Evolutionary conservation across 2,797 vertebrate genomes (phyloP).

Genomic region (Carduelis carduelis): DNA sequence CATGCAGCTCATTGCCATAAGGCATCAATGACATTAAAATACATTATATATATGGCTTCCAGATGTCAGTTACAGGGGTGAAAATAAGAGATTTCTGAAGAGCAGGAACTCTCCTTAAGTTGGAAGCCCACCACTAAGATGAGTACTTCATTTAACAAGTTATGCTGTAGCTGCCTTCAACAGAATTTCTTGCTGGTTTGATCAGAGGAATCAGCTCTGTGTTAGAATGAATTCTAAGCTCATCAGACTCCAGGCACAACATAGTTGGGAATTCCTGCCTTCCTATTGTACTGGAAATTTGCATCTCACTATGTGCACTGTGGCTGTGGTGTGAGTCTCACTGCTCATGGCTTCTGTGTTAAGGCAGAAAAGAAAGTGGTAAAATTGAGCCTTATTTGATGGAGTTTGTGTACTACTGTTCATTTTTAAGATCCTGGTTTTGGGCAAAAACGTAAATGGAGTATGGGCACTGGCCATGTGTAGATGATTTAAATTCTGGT

Average conservation of each 20-base stretch:
- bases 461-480: background rate
- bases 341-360: background rate
- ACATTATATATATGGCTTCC: background rate
- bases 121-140: background rate
- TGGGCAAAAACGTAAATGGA: background rate
- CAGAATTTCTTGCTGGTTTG: background rate
- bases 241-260: background rate
- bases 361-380: background rate
- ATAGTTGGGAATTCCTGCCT: background rate
- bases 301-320: background rate
- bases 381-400: background rate
- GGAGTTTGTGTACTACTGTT: background rate
- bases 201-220: background rate
- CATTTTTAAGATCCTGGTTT: background rate
- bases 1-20: background rate
- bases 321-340: background rate
- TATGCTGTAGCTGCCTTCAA: background rate
- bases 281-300: background rate
- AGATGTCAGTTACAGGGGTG: background rate
- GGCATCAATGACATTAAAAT: background rate
- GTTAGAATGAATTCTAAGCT: background rate
- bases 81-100: background rate
- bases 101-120: background rate
- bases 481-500: background rate
- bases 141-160: background rate